Evolutionary conservation across 37 sponge, comb jelly and placozoan species (phyloP), one percentile per base, ranked within the genome.

Genomic region (Aphrocallistes beatrix): DNA sequence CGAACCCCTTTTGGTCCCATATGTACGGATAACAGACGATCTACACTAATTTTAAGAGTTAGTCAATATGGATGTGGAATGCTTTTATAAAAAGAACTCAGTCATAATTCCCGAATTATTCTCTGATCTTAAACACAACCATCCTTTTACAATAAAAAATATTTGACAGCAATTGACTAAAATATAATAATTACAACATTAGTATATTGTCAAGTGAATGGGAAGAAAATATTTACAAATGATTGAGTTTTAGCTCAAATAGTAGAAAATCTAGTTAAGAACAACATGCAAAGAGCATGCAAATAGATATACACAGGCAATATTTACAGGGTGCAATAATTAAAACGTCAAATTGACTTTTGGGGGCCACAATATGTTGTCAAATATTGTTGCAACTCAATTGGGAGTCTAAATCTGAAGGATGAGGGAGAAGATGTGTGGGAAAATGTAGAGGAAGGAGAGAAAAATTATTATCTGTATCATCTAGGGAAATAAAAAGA

Each of bases 271-370:
- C 8, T 60, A 60, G 75, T 30, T 60, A 60, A 60, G 75, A 60
- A 60, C 28, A n/a, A 60, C 75, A 60, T 60, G 75, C 75, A 13
- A 28, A 32, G 10, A 47, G 75, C 75, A 60, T 60, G 75, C 75
- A 60, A 60, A 25, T 60, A 60, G 25, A 25, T 32, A 60, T 30
- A 60, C 28, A 30, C 75, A 60, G 17, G 13, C 17, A 25, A 60
- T 60, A 30, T 60, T 25, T 30, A 60, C 3, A 60, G 75, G 75
- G 75, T 25, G 75, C 34, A 19, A 60, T 19, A 28, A 60, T n/a
- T 60, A 60, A 60, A 60, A 60, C 75, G 75, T 60, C 75, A 60
- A 60, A 60, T 60, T 19, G 75, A 60, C 75, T 60, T 25, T 30
- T 25, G 75, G 75, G 21, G n/a, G n/a, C 10, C 34, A 60, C n/a